Base-by-base conservation (phyloP, 2,888 invertebrate genomes). In the Caenorhabditis sp. region DNA sequence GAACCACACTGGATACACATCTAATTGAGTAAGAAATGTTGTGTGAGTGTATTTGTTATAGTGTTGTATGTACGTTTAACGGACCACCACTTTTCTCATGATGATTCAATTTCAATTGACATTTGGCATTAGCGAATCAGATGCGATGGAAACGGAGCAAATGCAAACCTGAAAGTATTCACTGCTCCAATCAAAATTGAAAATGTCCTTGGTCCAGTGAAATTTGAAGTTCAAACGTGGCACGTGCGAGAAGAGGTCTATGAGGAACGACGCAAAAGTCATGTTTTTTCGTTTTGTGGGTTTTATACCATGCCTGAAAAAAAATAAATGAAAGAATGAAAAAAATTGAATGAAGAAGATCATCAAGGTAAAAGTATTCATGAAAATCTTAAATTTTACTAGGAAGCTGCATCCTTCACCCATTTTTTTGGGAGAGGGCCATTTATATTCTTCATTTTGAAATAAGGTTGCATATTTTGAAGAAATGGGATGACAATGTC, bases 201-300 rank as follows among this genome's bases (percentile, higher is more conserved):
- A 90, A 8, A 80, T 84, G 35, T 86, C 81, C 35, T 85, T 82
- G 22, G 88, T 84, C 73, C 59, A 61, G 49, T 89, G 84, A 85
- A 90, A 89, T 28, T 85, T 75, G 84, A 89, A 90, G 63, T 89
- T 84, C 19, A 90, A 80, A 38, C 89, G 89, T 12, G 90, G 90
- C 24, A 90, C 72, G 10, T 68, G 73, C 26, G 80, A 75, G 79
- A 80, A 84, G 6, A 86, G 35, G 51, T 85, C 61, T 59, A 86
- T 80, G n/a, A 87, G 56, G 63, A 85, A 85, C 35, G 73, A 47
- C 12, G 84, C 64, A 59, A 85, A 84, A 19, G 76, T 77, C 84
- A 86, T 79, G 19, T 35, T n/a, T n/a, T n/a, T 51, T 64, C 54
- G 35, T 31, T 56, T 51, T 44, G 31, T 35, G 19, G 51, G 54